Base-by-base conservation (phyloP, 2,797 vertebrate genomes). In the Clarias platycephalus region DNA sequence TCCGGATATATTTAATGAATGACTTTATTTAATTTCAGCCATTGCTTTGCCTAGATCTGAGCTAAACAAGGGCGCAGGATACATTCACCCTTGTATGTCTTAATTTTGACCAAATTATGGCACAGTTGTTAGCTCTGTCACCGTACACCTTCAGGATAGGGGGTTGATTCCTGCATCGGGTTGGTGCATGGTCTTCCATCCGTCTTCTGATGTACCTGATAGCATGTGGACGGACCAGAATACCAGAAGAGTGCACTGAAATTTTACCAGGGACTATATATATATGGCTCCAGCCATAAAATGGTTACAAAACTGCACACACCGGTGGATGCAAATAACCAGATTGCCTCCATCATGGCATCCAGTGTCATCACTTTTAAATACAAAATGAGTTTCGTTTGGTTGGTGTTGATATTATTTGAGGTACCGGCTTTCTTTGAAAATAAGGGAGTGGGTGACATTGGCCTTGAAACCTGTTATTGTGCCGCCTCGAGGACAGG, bases 391-490 rank as follows among this genome's bases (percentile, higher is more conserved):
- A 66, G 58, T 49, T 66, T 66, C 6, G 0, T 64, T 62, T 62
- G 76, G 34, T 44, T 64, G 40, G 78, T 80, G n/a, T 80, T 53
- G 28, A 37, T 26, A 62, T 81, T 64, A 80, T 80, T n/a, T 81
- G 80, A 70, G 26, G 64, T 70, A 12, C 57, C 66, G 81, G n/a
- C 28, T 83, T 79, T 87, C 40, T 88, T 89, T 91, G 82, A 84
- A 83, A 89, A 87, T 87, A 64, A 67, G 70, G 76, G 55, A 62
- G 66, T 62, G 81, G 67, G 84, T 88, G 89, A 86, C 94, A 94
- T 92, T 93, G 94, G 94, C 94, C 93, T 94, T 94, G 92, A 94
- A 95, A 93, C 92, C 94, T 91, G 92, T 93, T 93, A 94, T 94
- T 94, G 94, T 94, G 91, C 93, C 91, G 91, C 93, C 93, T 94